Percentiles rank a stretch among this genome's conserved stretches.
Evolutionary conservation across 2,797 vertebrate genomes (phyloP).

Genomic region (Neopelma chrysocephalum): DNA sequence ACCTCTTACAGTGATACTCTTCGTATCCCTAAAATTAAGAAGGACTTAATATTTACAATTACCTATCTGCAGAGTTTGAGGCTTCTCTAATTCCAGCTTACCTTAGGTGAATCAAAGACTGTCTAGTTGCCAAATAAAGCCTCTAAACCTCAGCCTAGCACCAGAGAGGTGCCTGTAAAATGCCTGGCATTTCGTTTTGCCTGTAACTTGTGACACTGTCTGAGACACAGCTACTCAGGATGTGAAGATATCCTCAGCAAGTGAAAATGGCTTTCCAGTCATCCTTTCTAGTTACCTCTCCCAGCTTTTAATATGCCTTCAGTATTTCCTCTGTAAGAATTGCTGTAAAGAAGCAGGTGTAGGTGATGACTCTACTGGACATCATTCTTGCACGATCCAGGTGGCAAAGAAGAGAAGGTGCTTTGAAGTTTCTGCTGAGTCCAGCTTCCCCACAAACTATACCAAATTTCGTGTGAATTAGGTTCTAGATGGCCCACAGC

Average conservation of each 20-base stretch:
- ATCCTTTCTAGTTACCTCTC: not conserved
- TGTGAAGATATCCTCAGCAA: not conserved
- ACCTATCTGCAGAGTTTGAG: not conserved
- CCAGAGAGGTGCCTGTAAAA: not conserved
- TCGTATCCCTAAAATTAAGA: not conserved
- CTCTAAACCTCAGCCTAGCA: not conserved
- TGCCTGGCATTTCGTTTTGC: not conserved
- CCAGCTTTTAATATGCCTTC: not conserved
- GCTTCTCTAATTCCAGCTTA: not conserved
- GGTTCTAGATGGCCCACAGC: not conserved
- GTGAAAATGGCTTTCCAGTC: not conserved
- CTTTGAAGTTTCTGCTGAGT: not conserved
- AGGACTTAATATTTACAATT: not conserved
- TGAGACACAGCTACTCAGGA: not conserved
- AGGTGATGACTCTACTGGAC: not conserved
- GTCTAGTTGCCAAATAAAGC: not conserved
- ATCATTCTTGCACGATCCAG: not conserved
- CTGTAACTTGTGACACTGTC: not conserved
- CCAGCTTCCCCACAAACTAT: not conserved
- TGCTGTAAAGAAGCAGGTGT: not conserved
- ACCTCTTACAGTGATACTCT: not conserved
- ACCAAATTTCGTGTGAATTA: not conserved
- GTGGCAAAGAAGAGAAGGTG: not conserved
- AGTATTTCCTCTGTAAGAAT: not conserved
- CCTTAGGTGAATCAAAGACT: not conserved